A percentile compares a stretch with the other conserved stretches of the same genome.
These are phyloP conservation scores for Prunella himalayana DNA, from an alignment of 2,113 vertebrate species.

Conservation along the genomic window DNA sequence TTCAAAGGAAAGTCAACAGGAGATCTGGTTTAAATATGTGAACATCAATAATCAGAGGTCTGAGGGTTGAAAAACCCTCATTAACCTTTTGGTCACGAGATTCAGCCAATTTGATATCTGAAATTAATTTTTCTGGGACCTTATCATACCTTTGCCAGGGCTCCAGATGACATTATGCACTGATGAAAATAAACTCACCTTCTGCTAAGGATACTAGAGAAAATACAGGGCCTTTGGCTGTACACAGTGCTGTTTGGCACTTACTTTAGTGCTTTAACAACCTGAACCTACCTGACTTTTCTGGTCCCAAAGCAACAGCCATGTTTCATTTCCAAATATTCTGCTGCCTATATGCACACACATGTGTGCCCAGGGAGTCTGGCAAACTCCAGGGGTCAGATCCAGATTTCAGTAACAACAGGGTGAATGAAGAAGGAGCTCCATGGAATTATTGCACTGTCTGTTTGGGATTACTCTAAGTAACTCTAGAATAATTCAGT, in stretches of 20 bases:
- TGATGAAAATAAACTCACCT: background rate
- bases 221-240: background rate
- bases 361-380: accelerated
- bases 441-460: background rate
- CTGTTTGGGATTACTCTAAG: background rate
- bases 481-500: background rate
- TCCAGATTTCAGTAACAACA: background rate
- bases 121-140: background rate
- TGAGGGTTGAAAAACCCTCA: background rate
- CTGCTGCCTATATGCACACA: background rate
- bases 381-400: background rate
- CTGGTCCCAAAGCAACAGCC: background rate
- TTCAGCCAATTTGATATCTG: background rate
- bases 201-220: background rate
- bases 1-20: background rate
- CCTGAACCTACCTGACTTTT: background rate
- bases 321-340: background rate
- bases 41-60: background rate
- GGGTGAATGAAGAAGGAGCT: background rate
- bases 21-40: background rate
- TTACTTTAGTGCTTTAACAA: background rate
- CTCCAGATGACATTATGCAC: background rate
- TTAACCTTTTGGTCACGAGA: background rate
- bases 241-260: background rate
- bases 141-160: background rate